Evolutionary conservation across 1,140 invertebrate genomes (phyloP).

Genomic region (Octopus bimaculoides): DNA sequence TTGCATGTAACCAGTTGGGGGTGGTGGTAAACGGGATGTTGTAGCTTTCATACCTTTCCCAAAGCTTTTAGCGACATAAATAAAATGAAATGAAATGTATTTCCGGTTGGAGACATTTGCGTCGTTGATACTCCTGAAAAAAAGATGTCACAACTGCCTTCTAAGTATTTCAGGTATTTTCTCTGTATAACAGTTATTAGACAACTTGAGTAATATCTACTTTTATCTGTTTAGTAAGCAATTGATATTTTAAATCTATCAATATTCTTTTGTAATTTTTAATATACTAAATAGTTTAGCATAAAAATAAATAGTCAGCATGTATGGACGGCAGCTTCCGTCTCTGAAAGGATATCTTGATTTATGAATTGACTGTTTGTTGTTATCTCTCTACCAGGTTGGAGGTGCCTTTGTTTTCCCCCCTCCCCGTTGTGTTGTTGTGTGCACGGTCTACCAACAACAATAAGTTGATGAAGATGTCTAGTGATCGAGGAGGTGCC

Average conservation of each 20-base stretch:
- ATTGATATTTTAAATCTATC: neutral
- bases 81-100: too few relatives aligned
- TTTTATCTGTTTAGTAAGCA: too few relatives aligned
- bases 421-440: neutral
- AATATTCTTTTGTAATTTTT: neutral
- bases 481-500: neutral
- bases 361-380: neutral
- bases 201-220: too few relatives aligned
- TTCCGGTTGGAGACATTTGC: too few relatives aligned
- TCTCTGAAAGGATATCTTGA: neutral
- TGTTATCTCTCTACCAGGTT: neutral
- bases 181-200: too few relatives aligned
- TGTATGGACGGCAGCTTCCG: neutral
- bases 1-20: too few relatives aligned
- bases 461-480: neutral
- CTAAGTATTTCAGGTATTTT: too few relatives aligned
- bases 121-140: too few relatives aligned
- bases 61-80: too few relatives aligned
- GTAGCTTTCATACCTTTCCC: too few relatives aligned
- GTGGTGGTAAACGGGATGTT: too few relatives aligned
- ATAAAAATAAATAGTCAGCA: neutral
- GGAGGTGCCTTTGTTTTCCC: neutral
- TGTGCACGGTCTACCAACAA: neutral
- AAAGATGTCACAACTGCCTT: too few relatives aligned
- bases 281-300: neutral